Percentiles rank a stretch among this genome's conserved stretches.
phyloP scores from a whole-genome alignment of 1,140 invertebrate genomes.

The Paramacrobiotus metropolitanus region DNA sequence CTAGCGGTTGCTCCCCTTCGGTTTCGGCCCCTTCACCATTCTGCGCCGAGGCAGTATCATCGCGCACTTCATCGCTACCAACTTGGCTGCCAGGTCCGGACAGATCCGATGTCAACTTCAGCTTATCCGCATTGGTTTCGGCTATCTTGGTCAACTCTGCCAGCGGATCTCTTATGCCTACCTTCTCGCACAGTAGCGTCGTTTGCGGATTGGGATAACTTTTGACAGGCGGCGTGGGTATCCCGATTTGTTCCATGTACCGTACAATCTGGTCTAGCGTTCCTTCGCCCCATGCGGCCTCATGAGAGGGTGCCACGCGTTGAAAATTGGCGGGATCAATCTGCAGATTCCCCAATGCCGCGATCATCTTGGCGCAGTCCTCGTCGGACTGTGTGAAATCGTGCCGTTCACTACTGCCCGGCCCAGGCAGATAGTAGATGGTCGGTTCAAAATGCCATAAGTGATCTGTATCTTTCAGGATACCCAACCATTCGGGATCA shows the following conservation, averaged over 20 bases:
- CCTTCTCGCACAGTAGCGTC: constrained; percentile 44
- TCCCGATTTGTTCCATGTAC: constrained; percentile 12
- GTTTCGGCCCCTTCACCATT: too few species aligned
- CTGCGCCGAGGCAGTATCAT: too few species aligned
- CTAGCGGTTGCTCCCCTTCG: too few species aligned
- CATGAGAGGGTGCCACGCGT: constrained; percentile 38
- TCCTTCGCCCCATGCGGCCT: constrained; percentile 20
- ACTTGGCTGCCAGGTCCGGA: too few species aligned
- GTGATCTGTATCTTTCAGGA: constrained; percentile 67
- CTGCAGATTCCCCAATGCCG: constrained; percentile 34
- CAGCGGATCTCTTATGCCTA: constrained; percentile 50
- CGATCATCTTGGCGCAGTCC: constrained; percentile 33
- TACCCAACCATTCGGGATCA: constrained; percentile 78
- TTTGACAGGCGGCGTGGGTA: constrained; percentile 19
- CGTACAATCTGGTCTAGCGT: constrained; percentile 10
- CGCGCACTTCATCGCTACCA: too few species aligned
- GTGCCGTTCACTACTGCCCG: constrained; percentile 37
- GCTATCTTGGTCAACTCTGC: constrained; percentile 16
- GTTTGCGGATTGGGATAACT: constrained; percentile 52
- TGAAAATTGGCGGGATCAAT: constrained; percentile 50
- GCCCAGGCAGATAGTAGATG: constrained; percentile 45
- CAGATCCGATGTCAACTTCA: too few species aligned
- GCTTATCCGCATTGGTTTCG: too few species aligned
- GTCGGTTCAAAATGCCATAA: constrained; percentile 43
- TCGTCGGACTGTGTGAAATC: constrained; percentile 46